Conservation (phyloP, 2,113 vertebrate genomes). For the Nesogale talazaci region DNA sequence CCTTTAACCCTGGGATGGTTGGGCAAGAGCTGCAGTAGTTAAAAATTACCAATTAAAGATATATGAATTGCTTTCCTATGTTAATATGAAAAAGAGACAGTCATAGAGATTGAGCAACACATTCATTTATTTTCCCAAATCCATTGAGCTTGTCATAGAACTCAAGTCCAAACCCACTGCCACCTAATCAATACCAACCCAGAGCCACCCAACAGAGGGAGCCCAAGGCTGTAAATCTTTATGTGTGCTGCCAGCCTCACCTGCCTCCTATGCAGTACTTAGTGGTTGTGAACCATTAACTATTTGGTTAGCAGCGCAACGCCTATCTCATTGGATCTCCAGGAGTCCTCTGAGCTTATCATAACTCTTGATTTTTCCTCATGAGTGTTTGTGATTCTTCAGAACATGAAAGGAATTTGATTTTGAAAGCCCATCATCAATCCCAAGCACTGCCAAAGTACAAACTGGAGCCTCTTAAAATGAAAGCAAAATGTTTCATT, state of each 20-base stretch:
- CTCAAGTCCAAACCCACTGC: neutral
- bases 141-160: neutral
- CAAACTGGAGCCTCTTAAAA: neutral
- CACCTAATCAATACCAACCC: too few relatives aligned
- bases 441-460: neutral
- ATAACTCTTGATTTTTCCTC: neutral
- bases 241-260: too few relatives aligned
- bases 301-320: too few relatives aligned
- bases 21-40: neutral
- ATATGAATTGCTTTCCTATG: neutral
- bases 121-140: neutral
- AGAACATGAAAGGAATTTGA: constrained; percentile 47
- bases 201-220: too few relatives aligned
- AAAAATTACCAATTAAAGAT: constrained; percentile 27
- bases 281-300: too few relatives aligned
- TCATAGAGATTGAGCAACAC: neutral
- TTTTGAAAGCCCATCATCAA: constrained; percentile 36
- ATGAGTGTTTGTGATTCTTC: constrained; percentile 19
- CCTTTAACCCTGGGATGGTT: neutral
- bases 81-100: constrained; percentile 8
- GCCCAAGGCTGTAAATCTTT: too few relatives aligned
- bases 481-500: neutral
- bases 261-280: too few relatives aligned
- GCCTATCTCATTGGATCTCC: too few relatives aligned
- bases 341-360: neutral